These are phyloP conservation scores for Cosmia pyralina DNA, from an alignment of 2,888 invertebrate species.

Conservation along the genomic window DNA sequence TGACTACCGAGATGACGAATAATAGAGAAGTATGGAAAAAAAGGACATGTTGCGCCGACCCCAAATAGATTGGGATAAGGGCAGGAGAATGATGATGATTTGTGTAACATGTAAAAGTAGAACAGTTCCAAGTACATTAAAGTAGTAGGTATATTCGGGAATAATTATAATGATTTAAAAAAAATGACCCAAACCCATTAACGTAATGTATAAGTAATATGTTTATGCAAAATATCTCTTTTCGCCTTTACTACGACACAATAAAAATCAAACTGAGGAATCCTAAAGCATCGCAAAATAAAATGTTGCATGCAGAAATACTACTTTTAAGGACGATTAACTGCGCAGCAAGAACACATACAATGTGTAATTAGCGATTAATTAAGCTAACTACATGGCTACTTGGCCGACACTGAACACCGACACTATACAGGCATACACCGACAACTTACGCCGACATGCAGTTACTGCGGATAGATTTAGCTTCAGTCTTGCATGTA, in stretches of 20 bases:
- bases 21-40: too few species aligned
- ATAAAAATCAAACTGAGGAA: background rate
- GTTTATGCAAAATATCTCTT: background rate
- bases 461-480: slow-evolving; percentile 37
- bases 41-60: too few species aligned
- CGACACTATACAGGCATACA: slow-evolving; percentile 36
- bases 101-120: background rate
- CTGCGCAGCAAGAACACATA: slow-evolving; percentile 21
- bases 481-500: slow-evolving; percentile 42
- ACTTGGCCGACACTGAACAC: slow-evolving; percentile 52
- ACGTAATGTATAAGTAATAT: too few species aligned
- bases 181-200: background rate
- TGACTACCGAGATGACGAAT: too few species aligned
- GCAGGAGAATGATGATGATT: too few species aligned
- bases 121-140: background rate
- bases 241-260: background rate
- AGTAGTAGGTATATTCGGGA: background rate
- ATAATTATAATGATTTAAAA: background rate
- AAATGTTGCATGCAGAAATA: background rate
- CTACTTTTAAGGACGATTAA: slow-evolving; percentile 2
- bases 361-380: slow-evolving; percentile 49
- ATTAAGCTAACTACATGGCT: slow-evolving; percentile 48
- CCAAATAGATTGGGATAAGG: too few species aligned
- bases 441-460: slow-evolving; percentile 49
- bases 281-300: background rate